Percentiles rank a stretch among this genome's conserved stretches.
phyloP scores from a whole-genome alignment of 2,113 vertebrate genomes.

The Pollimyrus isidori region DNA sequence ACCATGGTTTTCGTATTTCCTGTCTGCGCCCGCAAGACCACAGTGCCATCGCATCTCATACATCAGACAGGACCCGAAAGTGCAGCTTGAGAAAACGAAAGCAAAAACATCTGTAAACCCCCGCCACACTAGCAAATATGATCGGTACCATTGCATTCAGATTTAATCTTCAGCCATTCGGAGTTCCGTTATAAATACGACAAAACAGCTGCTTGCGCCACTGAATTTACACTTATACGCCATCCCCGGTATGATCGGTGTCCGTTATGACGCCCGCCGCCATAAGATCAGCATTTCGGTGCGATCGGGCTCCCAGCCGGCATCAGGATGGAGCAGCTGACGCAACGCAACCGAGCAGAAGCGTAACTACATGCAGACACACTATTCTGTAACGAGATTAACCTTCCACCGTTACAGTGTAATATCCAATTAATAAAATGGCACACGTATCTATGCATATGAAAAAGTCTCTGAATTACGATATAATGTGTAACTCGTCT shows the following conservation, averaged over 20 bases:
- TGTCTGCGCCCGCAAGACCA: background rate
- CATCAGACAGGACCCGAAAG: background rate
- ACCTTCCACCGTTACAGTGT: background rate
- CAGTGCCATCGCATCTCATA: background rate
- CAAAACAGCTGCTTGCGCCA: background rate
- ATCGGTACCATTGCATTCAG: background rate
- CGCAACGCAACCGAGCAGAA: background rate
- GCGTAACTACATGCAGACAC: background rate
- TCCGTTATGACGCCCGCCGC: background rate
- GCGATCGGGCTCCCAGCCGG: background rate
- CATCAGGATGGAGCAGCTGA: background rate
- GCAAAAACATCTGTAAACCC: background rate
- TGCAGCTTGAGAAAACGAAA: background rate
- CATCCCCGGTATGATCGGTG: background rate
- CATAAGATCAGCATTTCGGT: background rate
- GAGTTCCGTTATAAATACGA: no score
- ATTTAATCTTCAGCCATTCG: background rate
- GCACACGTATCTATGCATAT: background rate
- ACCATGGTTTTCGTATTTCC: background rate
- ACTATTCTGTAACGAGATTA: background rate
- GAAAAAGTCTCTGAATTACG: background rate
- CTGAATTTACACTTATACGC: background rate
- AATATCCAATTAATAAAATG: background rate
- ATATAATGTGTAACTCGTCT: background rate
- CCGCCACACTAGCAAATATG: background rate